phyloP scores from a whole-genome alignment of 1,140 invertebrate genomes.

The Phymorhynchus buccinoides region DNA sequence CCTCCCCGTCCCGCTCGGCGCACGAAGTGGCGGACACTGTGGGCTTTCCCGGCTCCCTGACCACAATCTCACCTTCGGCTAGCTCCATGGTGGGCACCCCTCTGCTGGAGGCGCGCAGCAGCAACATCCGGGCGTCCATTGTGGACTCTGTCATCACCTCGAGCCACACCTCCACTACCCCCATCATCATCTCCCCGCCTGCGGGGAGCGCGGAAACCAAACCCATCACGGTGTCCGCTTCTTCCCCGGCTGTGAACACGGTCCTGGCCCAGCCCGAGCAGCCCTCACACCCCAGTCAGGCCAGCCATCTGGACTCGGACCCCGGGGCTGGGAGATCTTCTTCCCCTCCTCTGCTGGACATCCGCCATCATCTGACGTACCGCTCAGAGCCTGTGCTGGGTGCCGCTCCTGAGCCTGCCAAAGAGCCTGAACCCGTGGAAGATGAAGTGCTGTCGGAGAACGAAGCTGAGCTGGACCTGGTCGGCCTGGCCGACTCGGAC shows the following conservation, averaged over 20 bases:
- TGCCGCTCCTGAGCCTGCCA: background rate
- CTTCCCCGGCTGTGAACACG: background rate
- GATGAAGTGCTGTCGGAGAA: background rate
- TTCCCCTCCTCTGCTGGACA: background rate
- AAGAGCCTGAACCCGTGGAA: background rate
- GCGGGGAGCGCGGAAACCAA: background rate
- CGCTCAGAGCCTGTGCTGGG: background rate
- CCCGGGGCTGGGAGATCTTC: background rate
- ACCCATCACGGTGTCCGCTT: background rate
- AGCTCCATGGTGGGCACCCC: conserved; percentile 33
- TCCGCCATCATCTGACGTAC: conserved; percentile 1
- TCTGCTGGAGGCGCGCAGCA: background rate
- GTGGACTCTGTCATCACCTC: conserved; percentile 23
- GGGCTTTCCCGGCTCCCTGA: background rate
- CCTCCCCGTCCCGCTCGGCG: conserved; percentile 17
- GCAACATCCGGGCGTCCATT: conserved; percentile 36
- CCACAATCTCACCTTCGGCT: background rate
- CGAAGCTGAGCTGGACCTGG: conserved; percentile 17
- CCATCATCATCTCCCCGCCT: conserved; percentile 29
- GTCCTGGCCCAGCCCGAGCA: background rate
- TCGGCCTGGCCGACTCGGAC: background rate
- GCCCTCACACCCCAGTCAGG: background rate
- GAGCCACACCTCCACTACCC: conserved; percentile 2
- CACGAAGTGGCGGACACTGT: background rate
- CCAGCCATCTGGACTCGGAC: background rate